These are phyloP conservation scores for Hipparchia semele DNA, from an alignment of 2,888 invertebrate genomes.

Conservation along the genomic window DNA sequence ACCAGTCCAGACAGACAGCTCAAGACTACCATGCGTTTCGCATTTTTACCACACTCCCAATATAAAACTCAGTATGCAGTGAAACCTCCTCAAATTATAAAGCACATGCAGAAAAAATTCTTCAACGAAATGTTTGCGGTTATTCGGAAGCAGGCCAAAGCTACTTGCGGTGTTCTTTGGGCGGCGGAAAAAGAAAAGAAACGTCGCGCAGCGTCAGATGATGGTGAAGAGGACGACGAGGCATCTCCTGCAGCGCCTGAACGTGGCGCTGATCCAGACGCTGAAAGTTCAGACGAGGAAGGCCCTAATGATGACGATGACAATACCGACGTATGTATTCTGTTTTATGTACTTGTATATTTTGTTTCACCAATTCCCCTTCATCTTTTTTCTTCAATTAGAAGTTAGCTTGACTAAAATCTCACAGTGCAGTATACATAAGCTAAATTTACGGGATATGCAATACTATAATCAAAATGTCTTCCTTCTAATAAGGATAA, in stretches of 20 bases:
- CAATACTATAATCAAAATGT: no score
- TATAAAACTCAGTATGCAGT: slow-evolving; percentile 90
- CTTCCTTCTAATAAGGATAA: no score
- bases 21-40: slow-evolving; percentile 86
- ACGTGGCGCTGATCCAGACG: slow-evolving; percentile 82
- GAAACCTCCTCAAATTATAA: slow-evolving; percentile 86
- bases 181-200: slow-evolving; percentile 73
- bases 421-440: no score
- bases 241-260: slow-evolving; percentile 47
- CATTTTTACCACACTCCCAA: slow-evolving; percentile 88
- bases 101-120: slow-evolving; percentile 89
- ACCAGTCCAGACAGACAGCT: slow-evolving; percentile 81
- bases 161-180: slow-evolving; percentile 78
- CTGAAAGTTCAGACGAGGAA: slow-evolving; percentile 85
- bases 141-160: slow-evolving; percentile 84
- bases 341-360: not conserved
- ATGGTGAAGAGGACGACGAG: slow-evolving; percentile 65
- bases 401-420: no score
- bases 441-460: no score
- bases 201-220: slow-evolving; percentile 55
- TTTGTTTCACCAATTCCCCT: not conserved
- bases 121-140: slow-evolving; percentile 86
- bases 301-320: slow-evolving; percentile 72
- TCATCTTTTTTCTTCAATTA: not conserved
- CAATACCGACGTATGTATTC: slow-evolving; percentile 56